Conservation (phyloP, 2,797 vertebrate genomes). For the Megalops cyprinoides region DNA sequence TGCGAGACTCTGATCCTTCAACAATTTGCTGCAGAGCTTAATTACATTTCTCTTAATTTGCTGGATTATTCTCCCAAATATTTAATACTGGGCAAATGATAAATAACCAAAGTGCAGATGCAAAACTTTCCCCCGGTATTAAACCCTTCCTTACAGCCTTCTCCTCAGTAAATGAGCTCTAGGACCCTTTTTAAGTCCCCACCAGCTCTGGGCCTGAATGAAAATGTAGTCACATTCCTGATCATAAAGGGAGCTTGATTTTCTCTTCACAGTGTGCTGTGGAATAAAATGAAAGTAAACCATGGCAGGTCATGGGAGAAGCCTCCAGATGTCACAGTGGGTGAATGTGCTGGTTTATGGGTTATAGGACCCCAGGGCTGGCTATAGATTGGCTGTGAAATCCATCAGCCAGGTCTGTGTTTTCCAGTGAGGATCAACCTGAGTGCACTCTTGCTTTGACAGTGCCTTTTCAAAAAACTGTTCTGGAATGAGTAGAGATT, state of each 20-base stretch:
- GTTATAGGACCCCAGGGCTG: neutral
- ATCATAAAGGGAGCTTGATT: neutral
- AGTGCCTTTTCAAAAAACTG: neutral
- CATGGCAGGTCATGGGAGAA: neutral
- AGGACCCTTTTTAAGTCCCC: neutral
- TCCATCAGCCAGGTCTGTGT: neutral
- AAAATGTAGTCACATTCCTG: neutral
- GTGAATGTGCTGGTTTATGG: neutral
- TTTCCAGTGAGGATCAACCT: neutral
- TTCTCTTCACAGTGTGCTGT: neutral
- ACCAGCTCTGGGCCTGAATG: neutral
- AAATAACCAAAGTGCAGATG: neutral
- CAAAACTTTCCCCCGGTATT: neutral
- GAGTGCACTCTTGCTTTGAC: neutral
- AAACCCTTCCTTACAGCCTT: neutral
- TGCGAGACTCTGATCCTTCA: constrained; percentile 8
- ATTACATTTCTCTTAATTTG: constrained; percentile 15
- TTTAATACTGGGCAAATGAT: neutral
- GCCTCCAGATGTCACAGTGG: neutral
- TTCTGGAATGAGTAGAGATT: neutral
- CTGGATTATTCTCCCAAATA: neutral
- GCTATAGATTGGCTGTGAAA: neutral
- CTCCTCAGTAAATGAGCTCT: neutral
- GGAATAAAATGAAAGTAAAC: neutral
- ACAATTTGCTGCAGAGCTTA: neutral